Evolutionary conservation across 1,140 invertebrate species (phyloP), one percentile per base, ranked within the genome.

Genomic region (Neuroterus valhalla): DNA sequence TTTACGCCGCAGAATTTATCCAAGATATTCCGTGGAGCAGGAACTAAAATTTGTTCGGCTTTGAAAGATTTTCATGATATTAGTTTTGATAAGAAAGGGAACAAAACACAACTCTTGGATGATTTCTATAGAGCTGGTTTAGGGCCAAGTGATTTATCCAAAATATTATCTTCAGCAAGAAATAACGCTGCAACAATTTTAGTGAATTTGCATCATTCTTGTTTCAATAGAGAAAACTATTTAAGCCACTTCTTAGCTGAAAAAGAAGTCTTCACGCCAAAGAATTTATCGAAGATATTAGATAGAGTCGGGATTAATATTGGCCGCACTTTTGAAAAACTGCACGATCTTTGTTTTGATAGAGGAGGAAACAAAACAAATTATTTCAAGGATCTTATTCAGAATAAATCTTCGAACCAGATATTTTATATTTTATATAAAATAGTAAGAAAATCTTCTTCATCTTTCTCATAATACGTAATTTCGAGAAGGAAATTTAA

Each of bases 291-390:
- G 70, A 79, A 71, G 46, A 68, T 85, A 52, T 77, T 85, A 79
- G n/a, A 76, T 70, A 67, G 78, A 75, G 74, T 45, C 75, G 82
- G 82, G 71, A 45, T 76, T 79, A 78, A 76, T 69, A 55, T 81
- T 78, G 79, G 82, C 74, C 46, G 31, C 77, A 68, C 67, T 66
- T 83, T 85, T 80, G 70, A 82, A 80, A 84, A 80, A 83, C 80
- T 85, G 45, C 81, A 85, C 80, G 71, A 79, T 77, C 62, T 84
- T 79, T 85, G 84, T 83, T 85, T 85, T 81, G 74, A 85, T 79
- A 71, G 78, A 23, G 66, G 44, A 74, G 84, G n/a, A n/a, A n/a
- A n/a, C n/a, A n/a, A n/a, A n/a, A n/a, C n/a, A n/a, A n/a, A n/a
- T n/a, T n/a, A n/a, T 81, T 85, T 85, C 67, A 81, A 77, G n/a